A percentile compares a stretch with the other conserved stretches of the same genome.
Conservation (phyloP, 2,797 vertebrate species). For the Sylvilagus floridanus region DNA sequence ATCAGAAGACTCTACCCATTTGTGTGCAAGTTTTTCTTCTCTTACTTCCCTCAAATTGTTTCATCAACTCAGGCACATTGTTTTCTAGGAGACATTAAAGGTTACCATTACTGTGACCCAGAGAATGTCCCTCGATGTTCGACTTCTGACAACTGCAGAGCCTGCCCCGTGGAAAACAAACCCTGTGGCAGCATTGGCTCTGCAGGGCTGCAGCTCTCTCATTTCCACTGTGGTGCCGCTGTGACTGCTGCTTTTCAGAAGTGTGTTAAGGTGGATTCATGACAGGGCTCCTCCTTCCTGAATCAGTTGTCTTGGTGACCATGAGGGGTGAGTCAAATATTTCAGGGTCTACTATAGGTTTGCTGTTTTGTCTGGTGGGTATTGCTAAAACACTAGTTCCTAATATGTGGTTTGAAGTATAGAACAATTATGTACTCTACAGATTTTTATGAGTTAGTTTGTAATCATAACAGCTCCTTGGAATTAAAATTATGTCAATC, state of each 20-base stretch:
- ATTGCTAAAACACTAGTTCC: neutral
- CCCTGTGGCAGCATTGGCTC: neutral
- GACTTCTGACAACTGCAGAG: neutral
- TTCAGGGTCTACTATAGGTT: neutral
- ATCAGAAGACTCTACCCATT: neutral
- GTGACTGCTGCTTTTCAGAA: neutral
- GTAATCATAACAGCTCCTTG: neutral
- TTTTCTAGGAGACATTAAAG: neutral
- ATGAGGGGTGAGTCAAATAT: neutral
- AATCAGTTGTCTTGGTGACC: neutral
- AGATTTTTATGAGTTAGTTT: neutral
- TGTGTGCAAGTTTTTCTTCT: neutral
- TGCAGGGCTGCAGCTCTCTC: neutral
- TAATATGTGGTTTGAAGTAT: neutral
- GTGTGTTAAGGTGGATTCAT: neutral
- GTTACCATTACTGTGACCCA: neutral
- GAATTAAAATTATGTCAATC: neutral
- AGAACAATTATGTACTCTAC: neutral
- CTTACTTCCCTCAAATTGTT: neutral
- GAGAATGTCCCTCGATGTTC: neutral
- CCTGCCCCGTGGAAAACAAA: neutral
- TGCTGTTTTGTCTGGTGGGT: neutral
- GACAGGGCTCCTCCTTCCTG: neutral
- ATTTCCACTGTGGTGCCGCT: too few species aligned
- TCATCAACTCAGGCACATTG: neutral